phyloP scores from a whole-genome alignment of 2,113 vertebrate species.

The Oncorhynchus keta region DNA sequence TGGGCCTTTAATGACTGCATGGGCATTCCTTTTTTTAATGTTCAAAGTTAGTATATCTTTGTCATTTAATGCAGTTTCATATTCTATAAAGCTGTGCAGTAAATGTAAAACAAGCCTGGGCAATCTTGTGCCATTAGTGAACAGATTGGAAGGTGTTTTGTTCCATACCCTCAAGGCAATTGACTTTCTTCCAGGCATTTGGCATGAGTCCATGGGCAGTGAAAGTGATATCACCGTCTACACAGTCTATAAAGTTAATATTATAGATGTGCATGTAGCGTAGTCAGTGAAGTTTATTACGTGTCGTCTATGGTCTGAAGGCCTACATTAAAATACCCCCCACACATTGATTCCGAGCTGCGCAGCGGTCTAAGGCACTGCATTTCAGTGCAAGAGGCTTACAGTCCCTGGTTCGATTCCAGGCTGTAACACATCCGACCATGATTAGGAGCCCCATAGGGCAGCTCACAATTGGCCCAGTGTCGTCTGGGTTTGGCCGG shows the following conservation, averaged over 20 bases:
- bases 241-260: conserved; percentile 38
- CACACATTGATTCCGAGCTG: too few relatives aligned
- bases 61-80: too few relatives aligned
- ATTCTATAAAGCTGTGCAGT: neutral
- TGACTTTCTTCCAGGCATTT: conserved; percentile 61
- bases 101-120: conserved; percentile 13
- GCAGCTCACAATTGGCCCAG: too few relatives aligned
- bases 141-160: conserved; percentile 38
- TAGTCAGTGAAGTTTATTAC: conserved; percentile 27
- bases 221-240: conserved; percentile 49
- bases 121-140: conserved; percentile 9
- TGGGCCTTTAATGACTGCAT: too few relatives aligned
- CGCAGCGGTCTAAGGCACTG: too few relatives aligned
- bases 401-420: too few relatives aligned
- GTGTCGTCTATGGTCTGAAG: conserved; percentile 19
- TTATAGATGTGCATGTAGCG: conserved; percentile 14
- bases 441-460: too few relatives aligned
- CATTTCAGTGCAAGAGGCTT: too few relatives aligned
- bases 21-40: too few relatives aligned
- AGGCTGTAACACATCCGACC: too few relatives aligned
- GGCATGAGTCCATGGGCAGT: conserved; percentile 45
- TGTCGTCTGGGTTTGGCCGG: too few relatives aligned
- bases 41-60: too few relatives aligned
- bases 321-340: conserved; percentile 19
- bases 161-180: conserved; percentile 43